phyloP scores from a whole-genome alignment of 2,797 vertebrate genomes.

The Kryptopterus vitreolus region DNA sequence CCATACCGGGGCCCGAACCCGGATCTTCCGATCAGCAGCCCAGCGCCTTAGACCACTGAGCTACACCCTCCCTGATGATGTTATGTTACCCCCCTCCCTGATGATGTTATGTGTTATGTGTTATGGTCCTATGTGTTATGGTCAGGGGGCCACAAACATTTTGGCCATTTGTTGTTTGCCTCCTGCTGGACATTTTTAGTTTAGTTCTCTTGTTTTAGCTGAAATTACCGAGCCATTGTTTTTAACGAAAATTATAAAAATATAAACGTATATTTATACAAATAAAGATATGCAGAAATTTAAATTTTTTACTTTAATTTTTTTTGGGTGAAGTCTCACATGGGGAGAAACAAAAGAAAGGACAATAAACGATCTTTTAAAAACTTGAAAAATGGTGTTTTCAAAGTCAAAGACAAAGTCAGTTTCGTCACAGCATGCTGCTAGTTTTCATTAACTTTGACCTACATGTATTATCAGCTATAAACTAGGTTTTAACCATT shows the following conservation, averaged over 20 bases:
- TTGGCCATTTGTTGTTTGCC: neutral
- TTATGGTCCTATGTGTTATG: too few species aligned
- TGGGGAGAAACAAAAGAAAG: constrained; percentile 6
- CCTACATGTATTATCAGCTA: constrained; percentile 47
- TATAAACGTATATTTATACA: too few species aligned
- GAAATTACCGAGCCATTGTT: neutral
- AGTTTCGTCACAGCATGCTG: neutral
- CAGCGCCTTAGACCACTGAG: too few species aligned
- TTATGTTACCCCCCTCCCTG: too few species aligned
- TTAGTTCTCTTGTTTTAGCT: neutral
- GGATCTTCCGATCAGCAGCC: too few species aligned
- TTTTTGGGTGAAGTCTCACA: neutral
- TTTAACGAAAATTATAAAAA: too few species aligned
- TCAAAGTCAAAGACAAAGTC: neutral
- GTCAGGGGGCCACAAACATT: neutral
- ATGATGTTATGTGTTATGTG: too few species aligned
- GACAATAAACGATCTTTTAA: constrained; percentile 25
- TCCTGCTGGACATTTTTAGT: neutral
- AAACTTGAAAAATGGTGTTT: constrained; percentile 1
- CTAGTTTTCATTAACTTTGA: constrained; percentile 52
- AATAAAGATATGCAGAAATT: too few species aligned
- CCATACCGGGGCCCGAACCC: too few species aligned
- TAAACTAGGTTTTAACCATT: constrained; percentile 28
- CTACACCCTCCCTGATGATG: too few species aligned
- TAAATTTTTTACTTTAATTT: too few species aligned